Conservation (phyloP, 2,888 invertebrate genomes). For the Ophraella communa region DNA sequence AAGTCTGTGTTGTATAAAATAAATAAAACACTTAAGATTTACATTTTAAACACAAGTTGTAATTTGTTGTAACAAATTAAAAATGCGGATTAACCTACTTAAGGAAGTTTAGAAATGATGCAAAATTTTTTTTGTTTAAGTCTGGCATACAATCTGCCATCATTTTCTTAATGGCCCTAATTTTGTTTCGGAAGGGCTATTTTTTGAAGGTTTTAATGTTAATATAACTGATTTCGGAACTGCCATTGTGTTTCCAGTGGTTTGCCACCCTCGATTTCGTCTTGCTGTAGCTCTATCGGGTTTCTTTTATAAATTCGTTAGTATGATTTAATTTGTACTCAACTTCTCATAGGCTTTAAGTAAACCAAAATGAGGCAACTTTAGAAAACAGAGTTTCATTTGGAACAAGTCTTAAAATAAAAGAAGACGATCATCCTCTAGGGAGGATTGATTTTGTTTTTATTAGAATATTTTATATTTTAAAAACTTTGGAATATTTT, state of each 20-base stretch:
- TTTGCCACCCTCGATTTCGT: conserved; percentile 5
- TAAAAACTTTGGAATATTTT: too few relatives aligned
- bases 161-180: conserved; percentile 15
- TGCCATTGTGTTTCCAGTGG: background rate
- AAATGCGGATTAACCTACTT: too few relatives aligned
- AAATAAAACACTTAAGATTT: background rate
- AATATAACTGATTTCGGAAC: background rate
- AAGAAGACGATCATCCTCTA: too few relatives aligned
- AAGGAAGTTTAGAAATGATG: too few relatives aligned
- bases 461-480: too few relatives aligned
- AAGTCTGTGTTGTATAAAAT: background rate
- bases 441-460: too few relatives aligned
- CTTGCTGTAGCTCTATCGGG: conserved; percentile 13
- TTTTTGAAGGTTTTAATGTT: background rate
- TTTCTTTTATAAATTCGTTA: conserved; percentile 4
- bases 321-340: conserved; percentile 4
- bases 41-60: too few relatives aligned
- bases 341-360: conserved; percentile 10
- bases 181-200: conserved; percentile 1
- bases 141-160: conserved; percentile 18
- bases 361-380: conserved; percentile 23
- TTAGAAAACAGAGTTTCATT: conserved; percentile 22
- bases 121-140: conserved; percentile 1
- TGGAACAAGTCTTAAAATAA: conserved; percentile 27
- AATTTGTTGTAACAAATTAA: too few relatives aligned